Base-by-base conservation (phyloP, 1,140 invertebrate genomes). In the Lucilia sericata region DNA sequence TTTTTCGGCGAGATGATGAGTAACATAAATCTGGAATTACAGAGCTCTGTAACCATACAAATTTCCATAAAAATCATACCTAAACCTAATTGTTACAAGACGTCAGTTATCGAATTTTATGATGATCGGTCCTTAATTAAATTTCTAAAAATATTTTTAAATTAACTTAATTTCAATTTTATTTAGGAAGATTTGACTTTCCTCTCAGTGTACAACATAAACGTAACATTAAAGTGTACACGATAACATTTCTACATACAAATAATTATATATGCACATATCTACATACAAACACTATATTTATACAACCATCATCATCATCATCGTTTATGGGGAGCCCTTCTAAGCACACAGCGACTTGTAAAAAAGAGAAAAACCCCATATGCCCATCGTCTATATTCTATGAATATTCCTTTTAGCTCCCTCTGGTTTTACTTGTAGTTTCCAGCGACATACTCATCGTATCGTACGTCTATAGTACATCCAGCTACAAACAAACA, bases 241-340 rank as follows among this genome's bases (percentile, higher is more conserved):
- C 51, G 51, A 55, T 55, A 55, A 55, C 51, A 55, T 55, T 70
- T 21, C 5, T 12, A 70, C 65, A 70, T 21, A 70, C 65, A 70
- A 42, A 42, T 42, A 42, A 8, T 42, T 42, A 42, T 8, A 30
- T 30, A 30, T 30, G 25, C 3, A 30, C 25, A 30, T 30, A 30
- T 8, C 42, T 42, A 30, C 42, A 42, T 10, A 42, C 9, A 21
- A n/a, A 70, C n/a, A 70, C 65, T 70, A 70, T 70, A 21, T 70
- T 70, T 70, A 21, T 70, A 70, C 65, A 19, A 70, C 65, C 65
- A 21, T 70, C 65, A 70, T 30, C 25, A 70, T 30, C 25, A 30
- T 70, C 65, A 70, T 70, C 65, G 65, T 70, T 70, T 70, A 70
- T 70, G 65, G 65, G 25, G 65, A 70, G 65, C 65, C 65, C 65